Evolutionary conservation across 1,140 invertebrate species (phyloP), one percentile per base, ranked within the genome.

Genomic region (Zeugodacus cucurbitae): DNA sequence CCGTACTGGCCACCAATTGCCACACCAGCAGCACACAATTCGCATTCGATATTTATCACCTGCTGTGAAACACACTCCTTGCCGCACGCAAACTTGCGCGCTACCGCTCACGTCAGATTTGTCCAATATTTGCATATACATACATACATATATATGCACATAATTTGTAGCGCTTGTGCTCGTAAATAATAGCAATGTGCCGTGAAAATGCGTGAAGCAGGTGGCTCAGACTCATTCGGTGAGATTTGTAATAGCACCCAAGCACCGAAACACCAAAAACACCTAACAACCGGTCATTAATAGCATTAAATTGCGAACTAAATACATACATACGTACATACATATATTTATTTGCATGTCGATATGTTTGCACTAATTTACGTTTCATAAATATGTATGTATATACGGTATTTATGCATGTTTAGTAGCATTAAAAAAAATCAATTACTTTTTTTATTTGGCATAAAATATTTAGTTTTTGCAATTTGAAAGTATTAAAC

Each of bases 141-240:
- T 11, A 54, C 14, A 2, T 20, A 54, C 1, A 3, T 54, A 54
- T 54, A 3, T 8, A 62, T 67, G 1, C 11, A 29, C 8, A 67
- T 14, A 67, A 29, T 67, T 67, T 67, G 7, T 32, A 3, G 59
- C 32, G n/a, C 29, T 29, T 29, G 62, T 17, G 62, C 62, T 67
- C n/a, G 62, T 67, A 67, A 67, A 67, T 67, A 67, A 34, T 34
- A 67, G 29, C 26, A 67, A 67, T 67, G 62, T 34, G 29, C 62
- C 62, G 62, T 67, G 62, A 67, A 67, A 67, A 67, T 67, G 62
- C 62, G 62, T 67, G 62, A 67, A 67, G 62, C 62, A 67, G 62
- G 62, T 67, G 59, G 62, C 62, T 67, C 29, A 26, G 62, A 14
- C 62, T 29, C 62, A 34, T 67, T 67, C 62, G 17, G 29, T 67